phyloP scores from a whole-genome alignment of 2,113 vertebrate species.

The Gallinago paraguaiae region DNA sequence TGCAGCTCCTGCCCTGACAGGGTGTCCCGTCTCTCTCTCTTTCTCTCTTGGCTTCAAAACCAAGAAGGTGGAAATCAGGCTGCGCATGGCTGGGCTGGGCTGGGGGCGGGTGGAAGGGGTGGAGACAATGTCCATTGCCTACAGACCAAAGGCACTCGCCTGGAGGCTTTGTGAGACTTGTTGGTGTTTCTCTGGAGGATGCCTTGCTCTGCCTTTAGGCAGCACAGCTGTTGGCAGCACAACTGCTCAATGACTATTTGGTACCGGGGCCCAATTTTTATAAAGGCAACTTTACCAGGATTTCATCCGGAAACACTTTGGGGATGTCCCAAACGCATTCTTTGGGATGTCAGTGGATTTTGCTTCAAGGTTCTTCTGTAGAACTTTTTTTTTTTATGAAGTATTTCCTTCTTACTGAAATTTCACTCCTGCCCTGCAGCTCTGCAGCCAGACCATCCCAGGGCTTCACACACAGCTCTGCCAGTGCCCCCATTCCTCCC shows the following conservation, averaged over 20 bases:
- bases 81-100: background rate
- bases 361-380: background rate
- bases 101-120: slow-evolving; percentile 19
- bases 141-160: background rate
- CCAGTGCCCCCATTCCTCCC: background rate
- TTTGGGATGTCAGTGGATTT: background rate
- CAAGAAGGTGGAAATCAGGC: background rate
- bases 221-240: background rate
- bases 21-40: background rate
- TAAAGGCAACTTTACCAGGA: background rate
- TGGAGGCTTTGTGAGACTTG: background rate
- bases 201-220: background rate
- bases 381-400: background rate
- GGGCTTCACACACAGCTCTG: background rate
- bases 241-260: background rate
- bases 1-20: background rate
- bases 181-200: background rate
- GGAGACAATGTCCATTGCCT: background rate
- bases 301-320: background rate
- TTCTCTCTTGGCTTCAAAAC: background rate
- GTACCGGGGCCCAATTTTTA: background rate
- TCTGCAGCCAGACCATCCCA: background rate
- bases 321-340: background rate
- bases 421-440: background rate
- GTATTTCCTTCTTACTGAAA: background rate